Percentiles rank a stretch among this genome's conserved stretches.
Conservation (phyloP, 2,113 vertebrate genomes). For the Ptyas mucosa region DNA sequence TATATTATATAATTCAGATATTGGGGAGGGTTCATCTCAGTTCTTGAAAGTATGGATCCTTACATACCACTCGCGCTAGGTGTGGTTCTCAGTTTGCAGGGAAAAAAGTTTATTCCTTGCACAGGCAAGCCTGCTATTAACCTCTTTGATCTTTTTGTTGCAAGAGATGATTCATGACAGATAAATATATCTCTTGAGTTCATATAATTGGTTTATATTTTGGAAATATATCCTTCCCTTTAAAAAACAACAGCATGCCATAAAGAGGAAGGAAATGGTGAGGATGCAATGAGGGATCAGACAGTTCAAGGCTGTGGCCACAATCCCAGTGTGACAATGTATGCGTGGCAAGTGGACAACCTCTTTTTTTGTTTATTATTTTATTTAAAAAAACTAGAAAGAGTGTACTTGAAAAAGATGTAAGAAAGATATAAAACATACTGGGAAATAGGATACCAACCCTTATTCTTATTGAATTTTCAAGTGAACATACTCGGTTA, state of each 20-base stretch:
- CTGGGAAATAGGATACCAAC: neutral
- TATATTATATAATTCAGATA: neutral
- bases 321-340: neutral
- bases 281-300: neutral
- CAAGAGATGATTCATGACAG: rapidly evolving
- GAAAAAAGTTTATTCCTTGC: rapidly evolving
- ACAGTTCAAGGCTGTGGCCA: neutral
- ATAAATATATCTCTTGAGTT: neutral
- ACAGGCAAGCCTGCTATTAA: rapidly evolving
- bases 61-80: neutral
- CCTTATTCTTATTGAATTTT: neutral
- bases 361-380: neutral
- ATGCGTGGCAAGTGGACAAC: neutral
- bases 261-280: neutral
- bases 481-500: neutral
- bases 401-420: neutral
- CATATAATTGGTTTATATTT: neutral
- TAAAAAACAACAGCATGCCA: neutral
- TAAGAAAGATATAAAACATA: neutral
- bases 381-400: neutral
- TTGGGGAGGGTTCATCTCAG: neutral
- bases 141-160: neutral
- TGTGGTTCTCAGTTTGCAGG: neutral
- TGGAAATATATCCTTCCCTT: neutral
- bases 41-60: neutral